Evolutionary conservation across 2,797 vertebrate species (phyloP), one percentile per base, ranked within the genome.

Genomic region (Myotis daubentonii): DNA sequence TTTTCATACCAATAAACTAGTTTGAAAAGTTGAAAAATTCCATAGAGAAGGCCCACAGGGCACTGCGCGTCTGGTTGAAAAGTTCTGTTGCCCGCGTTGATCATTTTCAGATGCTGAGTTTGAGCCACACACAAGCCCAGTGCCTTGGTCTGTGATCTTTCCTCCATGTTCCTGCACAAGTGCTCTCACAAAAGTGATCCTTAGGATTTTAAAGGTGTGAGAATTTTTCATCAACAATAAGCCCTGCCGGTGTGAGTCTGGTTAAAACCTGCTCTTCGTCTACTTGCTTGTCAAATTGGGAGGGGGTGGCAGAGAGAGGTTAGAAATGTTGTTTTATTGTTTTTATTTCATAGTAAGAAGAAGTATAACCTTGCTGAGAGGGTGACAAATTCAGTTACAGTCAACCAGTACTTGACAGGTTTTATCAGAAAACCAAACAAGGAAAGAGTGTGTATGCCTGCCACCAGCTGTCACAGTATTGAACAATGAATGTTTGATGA

Each of bases 391-490:
- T 98, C 97, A 97, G 97, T 98, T 98, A 98, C 96, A 98, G 97
- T 97, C 97, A 98, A 97, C 97, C 96, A 97, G 93, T 93, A 97
- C 97, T 98, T 98, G 98, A 98, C 97, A 98, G 97, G 94, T 97
- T 98, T 97, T 98, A 98, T 98, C 98, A 98, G 98, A 98, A 98
- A 98, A 98, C 97, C 97, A 98, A 98, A 98, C 98, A 98, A 97
- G 98, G 76, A 93, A 93, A 96, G 96, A 97, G 94, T 97, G 78
- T 94, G 91, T 97, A 92, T 0, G 55, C 88, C 85, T 1, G 87
- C 97, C 97, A 98, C 98, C 97, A 97, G 97, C 97, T 98, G 98
- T 98, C 98, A 98, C 97, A 97, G 97, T 97, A 98, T 97, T 98
- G 98, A 98, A 98, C 98, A 98, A 97, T 95, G 97, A 98, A 98